Evolutionary conservation across 1,140 invertebrate genomes (phyloP).

Genomic region (Polyergus mexicanus): DNA sequence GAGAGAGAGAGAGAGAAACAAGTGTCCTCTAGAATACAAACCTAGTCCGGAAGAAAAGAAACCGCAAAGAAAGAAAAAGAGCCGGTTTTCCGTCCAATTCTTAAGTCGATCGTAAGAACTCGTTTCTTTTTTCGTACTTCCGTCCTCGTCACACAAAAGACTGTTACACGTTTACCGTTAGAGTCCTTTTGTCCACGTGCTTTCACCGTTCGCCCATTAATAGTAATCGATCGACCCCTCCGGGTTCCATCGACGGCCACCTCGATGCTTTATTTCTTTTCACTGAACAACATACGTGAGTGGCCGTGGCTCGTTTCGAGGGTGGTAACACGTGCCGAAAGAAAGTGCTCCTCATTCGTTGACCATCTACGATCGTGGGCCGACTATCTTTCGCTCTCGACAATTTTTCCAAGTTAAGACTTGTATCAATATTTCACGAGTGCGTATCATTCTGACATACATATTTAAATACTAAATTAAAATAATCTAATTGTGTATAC

Average conservation of each 20-base stretch:
- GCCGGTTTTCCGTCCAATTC: slow-evolving; percentile 31
- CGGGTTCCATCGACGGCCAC: slow-evolving; percentile 49
- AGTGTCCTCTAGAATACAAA: background rate
- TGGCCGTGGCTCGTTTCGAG: slow-evolving; percentile 72
- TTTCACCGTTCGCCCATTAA: slow-evolving; percentile 78
- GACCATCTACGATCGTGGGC: slow-evolving; percentile 25
- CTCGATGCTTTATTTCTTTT: slow-evolving; percentile 76
- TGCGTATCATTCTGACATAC: background rate
- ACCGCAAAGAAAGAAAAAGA: background rate
- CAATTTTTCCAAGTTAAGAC: background rate
- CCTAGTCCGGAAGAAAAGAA: background rate
- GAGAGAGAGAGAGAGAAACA: background rate
- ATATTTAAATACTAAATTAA: background rate
- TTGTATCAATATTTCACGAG: background rate
- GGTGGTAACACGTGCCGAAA: slow-evolving; percentile 67
- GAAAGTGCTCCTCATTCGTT: slow-evolving; percentile 69
- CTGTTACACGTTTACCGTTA: slow-evolving; percentile 73
- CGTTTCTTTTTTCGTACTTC: slow-evolving; percentile 55
- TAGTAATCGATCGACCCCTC: slow-evolving; percentile 79
- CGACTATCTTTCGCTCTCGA: background rate
- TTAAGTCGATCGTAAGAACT: slow-evolving; percentile 52
- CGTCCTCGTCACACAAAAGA: slow-evolving; percentile 70
- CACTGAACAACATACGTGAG: slow-evolving; percentile 69
- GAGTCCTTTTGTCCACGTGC: slow-evolving; percentile 64
- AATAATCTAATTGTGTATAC: background rate